Evolutionary conservation across 1,140 invertebrate species (phyloP).

Genomic region (Drosophila lacteicornis): DNA sequence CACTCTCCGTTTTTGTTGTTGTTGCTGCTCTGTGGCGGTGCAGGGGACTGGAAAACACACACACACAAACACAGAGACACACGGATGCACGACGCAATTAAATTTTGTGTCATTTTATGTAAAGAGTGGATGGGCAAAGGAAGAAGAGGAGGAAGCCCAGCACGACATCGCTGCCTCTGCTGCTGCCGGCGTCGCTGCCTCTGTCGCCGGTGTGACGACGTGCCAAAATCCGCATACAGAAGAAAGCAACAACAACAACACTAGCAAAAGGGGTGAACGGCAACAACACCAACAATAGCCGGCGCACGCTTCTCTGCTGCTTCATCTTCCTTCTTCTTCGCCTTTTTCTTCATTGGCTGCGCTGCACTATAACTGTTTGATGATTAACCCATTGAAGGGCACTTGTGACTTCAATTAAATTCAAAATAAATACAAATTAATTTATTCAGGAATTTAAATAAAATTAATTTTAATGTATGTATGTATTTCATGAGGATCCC

Average conservation of each 20-base stretch:
- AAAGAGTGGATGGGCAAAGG: slow-evolving; percentile 29
- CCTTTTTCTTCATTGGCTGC: not conserved
- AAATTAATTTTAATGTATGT: too few relatives aligned
- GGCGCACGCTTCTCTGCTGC: slow-evolving; percentile 24
- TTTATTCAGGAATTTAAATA: too few relatives aligned
- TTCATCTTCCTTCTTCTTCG: not conserved
- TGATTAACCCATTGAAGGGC: not conserved
- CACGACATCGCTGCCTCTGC: slow-evolving; percentile 9
- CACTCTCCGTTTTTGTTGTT: slow-evolving; percentile 17
- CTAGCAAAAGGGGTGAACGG: slow-evolving; percentile 6
- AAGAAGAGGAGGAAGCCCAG: slow-evolving; percentile 2
- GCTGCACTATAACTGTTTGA: slow-evolving; percentile 7
- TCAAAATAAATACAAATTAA: slow-evolving; percentile 1
- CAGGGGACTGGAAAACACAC: slow-evolving; percentile 43
- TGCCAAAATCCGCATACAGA: slow-evolving; percentile 69
- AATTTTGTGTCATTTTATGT: slow-evolving; percentile 61
- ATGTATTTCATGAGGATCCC: too few relatives aligned
- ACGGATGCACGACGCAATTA: slow-evolving; percentile 45
- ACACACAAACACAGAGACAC: slow-evolving; percentile 8
- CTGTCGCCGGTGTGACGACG: slow-evolving; percentile 55
- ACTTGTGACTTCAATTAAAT: slow-evolving; percentile 21
- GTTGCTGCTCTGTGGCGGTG: slow-evolving; percentile 22
- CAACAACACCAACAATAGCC: slow-evolving; percentile 21
- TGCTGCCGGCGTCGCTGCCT: slow-evolving; percentile 7
- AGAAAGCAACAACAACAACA: slow-evolving; percentile 22